These are phyloP conservation scores for Sylvilagus floridanus DNA, from an alignment of 2,797 vertebrate species.

Conservation along the genomic window DNA sequence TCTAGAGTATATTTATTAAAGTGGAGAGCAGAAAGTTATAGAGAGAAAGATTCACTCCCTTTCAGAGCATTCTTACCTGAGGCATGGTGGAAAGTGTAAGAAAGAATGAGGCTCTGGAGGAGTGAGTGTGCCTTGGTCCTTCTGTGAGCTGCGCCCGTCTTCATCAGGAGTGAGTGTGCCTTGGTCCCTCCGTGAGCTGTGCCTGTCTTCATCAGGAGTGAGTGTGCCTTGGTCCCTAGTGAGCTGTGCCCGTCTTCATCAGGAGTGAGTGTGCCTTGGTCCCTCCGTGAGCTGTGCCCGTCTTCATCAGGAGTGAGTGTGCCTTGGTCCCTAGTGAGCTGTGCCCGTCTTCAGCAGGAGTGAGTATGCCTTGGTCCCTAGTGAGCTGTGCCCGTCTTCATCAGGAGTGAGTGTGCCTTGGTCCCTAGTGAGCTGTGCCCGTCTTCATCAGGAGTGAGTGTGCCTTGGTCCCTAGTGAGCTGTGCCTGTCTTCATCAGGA, in stretches of 20 bases:
- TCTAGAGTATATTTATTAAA: not conserved
- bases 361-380: not conserved
- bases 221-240: too few relatives aligned
- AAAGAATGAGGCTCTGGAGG: slow-evolving; percentile 6
- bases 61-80: slow-evolving; percentile 39
- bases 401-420: not conserved
- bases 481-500: not conserved
- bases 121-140: not conserved
- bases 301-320: too few relatives aligned
- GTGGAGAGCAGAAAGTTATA: slow-evolving; percentile 29
- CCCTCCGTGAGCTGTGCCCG: too few relatives aligned
- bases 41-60: slow-evolving; percentile 17
- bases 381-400: not conserved
- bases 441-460: not conserved
- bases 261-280: too few relatives aligned
- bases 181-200: too few relatives aligned
- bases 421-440: not conserved
- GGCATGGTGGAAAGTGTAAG: not conserved
- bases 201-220: too few relatives aligned
- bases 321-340: too few relatives aligned
- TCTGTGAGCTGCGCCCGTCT: not conserved
- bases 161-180: not conserved
- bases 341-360: not conserved
- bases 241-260: too few relatives aligned
- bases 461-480: not conserved